Conservation (phyloP, 2,888 invertebrate genomes). For the Atethmia centrago region DNA sequence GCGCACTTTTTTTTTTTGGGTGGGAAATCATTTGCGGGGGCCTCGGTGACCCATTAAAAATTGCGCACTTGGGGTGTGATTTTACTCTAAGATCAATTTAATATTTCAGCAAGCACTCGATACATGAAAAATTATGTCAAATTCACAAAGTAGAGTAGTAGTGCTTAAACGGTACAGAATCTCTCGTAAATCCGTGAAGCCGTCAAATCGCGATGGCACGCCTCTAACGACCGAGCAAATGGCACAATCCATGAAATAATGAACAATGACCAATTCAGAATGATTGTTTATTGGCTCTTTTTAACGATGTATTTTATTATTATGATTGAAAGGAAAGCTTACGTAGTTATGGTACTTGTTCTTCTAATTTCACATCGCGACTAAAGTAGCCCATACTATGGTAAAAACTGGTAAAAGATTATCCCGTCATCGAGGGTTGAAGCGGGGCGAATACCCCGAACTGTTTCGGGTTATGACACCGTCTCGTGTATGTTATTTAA, state of each 20-base stretch:
- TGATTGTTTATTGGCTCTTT: constrained; percentile 37
- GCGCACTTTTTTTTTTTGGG: too few species aligned
- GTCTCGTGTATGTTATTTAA: not conserved
- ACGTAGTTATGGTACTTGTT: not conserved
- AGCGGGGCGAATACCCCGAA: not conserved
- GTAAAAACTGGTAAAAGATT: not conserved
- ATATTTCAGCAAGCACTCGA: not conserved
- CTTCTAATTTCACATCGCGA: not conserved
- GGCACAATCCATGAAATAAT: constrained; percentile 45
- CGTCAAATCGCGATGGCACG: constrained; percentile 57
- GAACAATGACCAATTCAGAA: constrained; percentile 14
- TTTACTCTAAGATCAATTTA: not conserved
- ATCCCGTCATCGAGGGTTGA: not conserved
- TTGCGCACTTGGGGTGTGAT: not conserved
- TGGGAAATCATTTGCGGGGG: too few species aligned
- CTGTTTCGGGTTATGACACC: not conserved
- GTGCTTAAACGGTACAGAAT: constrained; percentile 59
- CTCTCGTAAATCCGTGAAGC: constrained; percentile 28
- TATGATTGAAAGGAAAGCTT: not conserved
- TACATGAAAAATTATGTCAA: constrained; percentile 33
- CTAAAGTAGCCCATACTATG: not conserved
- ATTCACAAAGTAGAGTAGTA: constrained; percentile 60
- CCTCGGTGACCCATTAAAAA: too few species aligned
- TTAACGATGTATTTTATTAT: constrained; percentile 18
- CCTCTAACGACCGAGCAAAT: constrained; percentile 37